Base-by-base conservation (phyloP, 2,113 vertebrate genomes). In the Silurus asotus region DNA sequence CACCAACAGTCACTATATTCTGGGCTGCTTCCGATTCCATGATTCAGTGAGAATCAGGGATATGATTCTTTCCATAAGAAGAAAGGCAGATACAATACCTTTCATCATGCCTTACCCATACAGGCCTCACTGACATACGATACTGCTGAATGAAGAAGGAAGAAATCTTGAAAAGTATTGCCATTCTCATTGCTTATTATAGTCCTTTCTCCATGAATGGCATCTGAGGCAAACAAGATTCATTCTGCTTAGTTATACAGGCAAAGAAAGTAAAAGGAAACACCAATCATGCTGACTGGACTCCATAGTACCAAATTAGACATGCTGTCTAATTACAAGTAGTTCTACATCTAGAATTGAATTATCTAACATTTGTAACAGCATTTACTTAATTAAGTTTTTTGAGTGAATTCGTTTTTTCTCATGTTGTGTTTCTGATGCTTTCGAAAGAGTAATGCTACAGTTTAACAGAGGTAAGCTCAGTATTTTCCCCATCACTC, bases 401-500 rank as follows among this genome's bases (percentile, higher is more conserved):
- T 37, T 37, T 37, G 49, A 76, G 14, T 23, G 23, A 6, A 53
- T 53, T 76, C n/a, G 55, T 25, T 76, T 53, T 0, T 76, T 55
- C 11, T 76, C 1, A 49, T 69, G 28, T 11, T 74, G 45, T 74
- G 8, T 76, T 76, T 76, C 45, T 1, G 49, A 53, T 13, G 20
- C 10, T 5, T 59, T 37, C 28, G 5, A 45, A 69, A n/a, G 2
- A 53, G 6, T 37, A 70, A 28, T 76, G 75, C 72, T 88, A 90
- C 58, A 91, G 81, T 64, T 90, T 86, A 25, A 86, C 65, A 10
- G 80, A 65, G 0, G 49, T 56, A 48, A 84, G 62, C 61, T 67
- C 49, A 48, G 88, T 91, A 9, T 89, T 91, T 45, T 92, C 92
- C 15, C 89, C 61, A 17, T 88, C n/a, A 0, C 88, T 6, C 0